Evolutionary conservation across 2,113 vertebrate species (phyloP), one percentile per base, ranked within the genome.

Genomic region (Otis tarda): DNA sequence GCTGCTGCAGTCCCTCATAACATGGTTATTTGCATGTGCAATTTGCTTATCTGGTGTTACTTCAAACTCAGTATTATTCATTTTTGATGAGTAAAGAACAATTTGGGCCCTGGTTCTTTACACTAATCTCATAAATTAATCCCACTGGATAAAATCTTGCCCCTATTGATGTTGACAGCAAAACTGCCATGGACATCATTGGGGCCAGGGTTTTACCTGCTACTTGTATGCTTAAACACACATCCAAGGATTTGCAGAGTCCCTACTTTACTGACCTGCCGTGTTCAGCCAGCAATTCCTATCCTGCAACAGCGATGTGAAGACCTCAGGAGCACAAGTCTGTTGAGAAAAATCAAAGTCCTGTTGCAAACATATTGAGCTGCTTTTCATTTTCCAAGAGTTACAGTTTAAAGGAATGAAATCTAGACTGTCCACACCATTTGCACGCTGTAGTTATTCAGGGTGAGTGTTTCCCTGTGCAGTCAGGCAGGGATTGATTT

Each of bases 61-160:
- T 95, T 89, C 73, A 78, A 84, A 76, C 53, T 82, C 49, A n/a
- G 13, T 90, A 78, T 90, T 90, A 74, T 17, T 93, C 1, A 81
- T 90, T 92, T 94, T 43, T 92, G 56, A 88, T 80, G 33, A 92
- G 49, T 49, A 84, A 91, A 91, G 53, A 77, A 93, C 43, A 85
- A 41, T 83, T 77, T 91, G 39, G 79, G 21, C 25, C 43, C 37
- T 71, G 19, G 10, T 56, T 10, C 20, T 84, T 83, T 60, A 74
- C 13, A 60, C 43, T 56, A 69, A 81, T 61, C 35, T 86, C 60
- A 71, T 33, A 79, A 90, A 78, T 87, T 68, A 89, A 78, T 75
- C 7, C 37, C 31, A 64, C 7, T 12, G 53, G 60, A 41, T 60
- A 81, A 92, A 90, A 75, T 73, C 10, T 60, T 68, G 27, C 12